Evolutionary conservation across 2,797 vertebrate species (phyloP), one percentile per base, ranked within the genome.

Genomic region (Cheirogaleus major): DNA sequence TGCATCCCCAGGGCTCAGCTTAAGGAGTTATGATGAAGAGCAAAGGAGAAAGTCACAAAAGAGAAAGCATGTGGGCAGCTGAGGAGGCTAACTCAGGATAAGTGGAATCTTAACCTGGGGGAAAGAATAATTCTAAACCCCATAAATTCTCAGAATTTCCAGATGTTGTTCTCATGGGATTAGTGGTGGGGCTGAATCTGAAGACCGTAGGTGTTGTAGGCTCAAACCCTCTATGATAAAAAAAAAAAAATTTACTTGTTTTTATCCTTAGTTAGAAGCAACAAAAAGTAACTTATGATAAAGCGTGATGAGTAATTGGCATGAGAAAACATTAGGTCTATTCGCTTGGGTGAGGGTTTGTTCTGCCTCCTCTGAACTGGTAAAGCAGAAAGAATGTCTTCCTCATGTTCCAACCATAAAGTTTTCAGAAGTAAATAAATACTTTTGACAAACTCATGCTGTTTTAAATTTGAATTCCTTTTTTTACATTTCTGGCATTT

Each of bases 361-460:
- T 85, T 87, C 27, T 41, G 38, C 59, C 32, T 45, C 35, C 30
- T 63, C 38, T 12, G 17, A 52, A 35, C 10, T 5, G 45, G 17
- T 13, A 57, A 48, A 25, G 35, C 35, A n/a, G n/a, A 20, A 73
- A 84, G 70, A 67, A n/a, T 32, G 12, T 38, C 63, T 84, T 59
- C 12, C n/a, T 41, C 7, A 75, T 1, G 9, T 45, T 35, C 18
- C 38, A 76, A 57, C 25, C n/a, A 43, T 59, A 22, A 52, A 27
- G 13, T 92, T 80, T 91, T 82, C n/a, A 69, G 30, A 22, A 63
- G 35, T 55, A 95, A n/a, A 57, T 87, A 45, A 73, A 91, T 86
- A n/a, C 38, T 75, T 81, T 27, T 67, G n/a, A 43, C 38, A 59
- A 82, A 87, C 80, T 5, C 10, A 11, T 52, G 22, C 25, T 83